Conservation (phyloP, 2,888 invertebrate species). For the Zeuzera pyrina region DNA sequence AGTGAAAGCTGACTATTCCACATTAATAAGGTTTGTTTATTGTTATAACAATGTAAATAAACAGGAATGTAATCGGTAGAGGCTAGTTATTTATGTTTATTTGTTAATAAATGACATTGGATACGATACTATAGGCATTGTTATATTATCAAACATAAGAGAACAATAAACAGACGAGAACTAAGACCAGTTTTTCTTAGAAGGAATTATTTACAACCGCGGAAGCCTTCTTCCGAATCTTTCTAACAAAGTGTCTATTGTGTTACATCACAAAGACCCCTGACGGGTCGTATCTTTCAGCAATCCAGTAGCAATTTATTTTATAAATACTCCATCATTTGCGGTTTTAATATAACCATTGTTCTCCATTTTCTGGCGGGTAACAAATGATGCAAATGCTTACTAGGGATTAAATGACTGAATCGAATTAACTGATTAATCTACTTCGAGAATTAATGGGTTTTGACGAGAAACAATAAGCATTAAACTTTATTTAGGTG, state of each 20-base stretch:
- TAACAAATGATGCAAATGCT: constrained; percentile 25
- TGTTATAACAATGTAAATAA: too few species aligned
- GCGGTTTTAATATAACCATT: constrained; percentile 25
- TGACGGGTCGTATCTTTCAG: constrained; percentile 33
- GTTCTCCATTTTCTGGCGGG: constrained; percentile 16
- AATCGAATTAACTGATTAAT: constrained; percentile 16
- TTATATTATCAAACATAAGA: too few species aligned
- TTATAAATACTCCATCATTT: constrained; percentile 34
- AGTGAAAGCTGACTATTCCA: too few species aligned
- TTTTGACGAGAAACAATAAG: background rate
- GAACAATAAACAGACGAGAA: too few species aligned
- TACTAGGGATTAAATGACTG: constrained; percentile 16
- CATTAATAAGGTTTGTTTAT: too few species aligned
- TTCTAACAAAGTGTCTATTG: constrained; percentile 38
- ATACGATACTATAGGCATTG: too few species aligned
- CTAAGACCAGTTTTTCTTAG: constrained; percentile 6
- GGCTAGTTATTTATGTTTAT: too few species aligned
- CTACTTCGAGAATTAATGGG: constrained; percentile 2
- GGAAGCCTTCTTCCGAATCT: constrained; percentile 31
- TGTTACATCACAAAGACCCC: constrained; percentile 37
- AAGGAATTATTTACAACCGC: constrained; percentile 31
- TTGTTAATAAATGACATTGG: too few species aligned
- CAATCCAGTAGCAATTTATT: constrained; percentile 35
- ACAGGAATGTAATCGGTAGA: too few species aligned
- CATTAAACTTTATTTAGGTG: too few species aligned